These are phyloP conservation scores for Perca fluviatilis DNA, from an alignment of 2,113 vertebrate genomes.

Conservation along the genomic window DNA sequence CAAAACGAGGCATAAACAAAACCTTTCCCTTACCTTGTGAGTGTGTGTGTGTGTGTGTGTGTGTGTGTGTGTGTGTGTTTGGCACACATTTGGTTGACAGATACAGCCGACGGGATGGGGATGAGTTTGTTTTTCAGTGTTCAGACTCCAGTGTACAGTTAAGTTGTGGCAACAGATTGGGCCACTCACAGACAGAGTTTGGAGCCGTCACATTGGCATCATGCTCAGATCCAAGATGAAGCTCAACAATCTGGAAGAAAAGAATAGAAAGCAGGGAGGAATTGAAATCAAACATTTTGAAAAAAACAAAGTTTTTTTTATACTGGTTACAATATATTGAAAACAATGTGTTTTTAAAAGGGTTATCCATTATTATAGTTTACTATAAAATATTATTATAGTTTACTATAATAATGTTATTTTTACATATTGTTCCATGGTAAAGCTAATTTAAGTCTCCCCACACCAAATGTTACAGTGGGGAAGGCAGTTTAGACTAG, in stretches of 20 bases:
- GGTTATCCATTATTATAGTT: not conserved
- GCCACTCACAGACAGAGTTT: slow-evolving; percentile 15
- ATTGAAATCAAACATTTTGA: not conserved
- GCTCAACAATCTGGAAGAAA: slow-evolving; percentile 79
- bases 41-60: slow-evolving; percentile 36
- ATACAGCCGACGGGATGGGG: slow-evolving; percentile 68
- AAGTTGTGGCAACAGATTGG: slow-evolving; percentile 65
- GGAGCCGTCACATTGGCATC: slow-evolving; percentile 26
- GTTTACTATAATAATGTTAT: not conserved
- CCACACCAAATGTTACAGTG: not conserved
- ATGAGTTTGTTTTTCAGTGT: slow-evolving; percentile 60
- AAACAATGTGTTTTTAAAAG: not conserved
- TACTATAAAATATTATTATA: not conserved
- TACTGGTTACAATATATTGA: too few relatives aligned
- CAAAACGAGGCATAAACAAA: slow-evolving; percentile 40
- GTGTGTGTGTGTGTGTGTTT: slow-evolving; percentile 66
- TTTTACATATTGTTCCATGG: not conserved
- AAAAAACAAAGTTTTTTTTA: not conserved
- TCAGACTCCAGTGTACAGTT: slow-evolving; percentile 54
- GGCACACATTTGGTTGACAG: slow-evolving; percentile 83
- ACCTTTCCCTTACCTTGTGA: slow-evolving; percentile 36
- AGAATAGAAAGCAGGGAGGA: slow-evolving; percentile 13
- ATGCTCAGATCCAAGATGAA: slow-evolving; percentile 30
- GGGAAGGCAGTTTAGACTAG: slow-evolving; percentile 4
- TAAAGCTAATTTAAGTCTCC: slow-evolving; percentile 1